phyloP scores from a whole-genome alignment of 1,140 invertebrate species.

The Armadillidium nasatum region DNA sequence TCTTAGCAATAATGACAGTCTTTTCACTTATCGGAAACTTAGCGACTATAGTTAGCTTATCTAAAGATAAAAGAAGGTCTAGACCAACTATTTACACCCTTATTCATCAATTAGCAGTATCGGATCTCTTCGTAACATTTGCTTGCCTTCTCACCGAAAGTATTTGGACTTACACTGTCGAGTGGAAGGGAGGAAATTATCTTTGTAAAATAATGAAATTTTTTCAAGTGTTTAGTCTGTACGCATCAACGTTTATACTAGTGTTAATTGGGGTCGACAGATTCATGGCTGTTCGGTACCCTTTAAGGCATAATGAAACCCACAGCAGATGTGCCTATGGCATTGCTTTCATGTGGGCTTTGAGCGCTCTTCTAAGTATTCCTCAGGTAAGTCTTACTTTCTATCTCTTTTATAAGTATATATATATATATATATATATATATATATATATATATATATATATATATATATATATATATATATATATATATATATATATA shows the following conservation, averaged over 20 bases:
- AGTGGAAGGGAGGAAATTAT: conserved; percentile 70
- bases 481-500: too few relatives aligned
- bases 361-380: conserved; percentile 66
- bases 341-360: conserved; percentile 61
- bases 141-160: conserved; percentile 75
- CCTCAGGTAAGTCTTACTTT: conserved; percentile 64
- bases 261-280: conserved; percentile 76
- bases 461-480: too few relatives aligned
- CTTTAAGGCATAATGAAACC: conserved; percentile 67
- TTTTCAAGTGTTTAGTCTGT: conserved; percentile 72
- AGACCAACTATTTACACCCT: conserved; percentile 66
- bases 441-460: too few relatives aligned
- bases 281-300: conserved; percentile 70
- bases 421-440: too few relatives aligned
- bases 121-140: conserved; percentile 70
- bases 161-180: conserved; percentile 69
- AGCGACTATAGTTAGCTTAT: conserved; percentile 68
- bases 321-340: conserved; percentile 58
- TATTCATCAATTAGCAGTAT: conserved; percentile 64
- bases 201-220: conserved; percentile 77
- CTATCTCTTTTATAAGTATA: too few relatives aligned
- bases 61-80: conserved; percentile 52
- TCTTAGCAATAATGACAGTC: conserved; percentile 63
- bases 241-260: conserved; percentile 75
- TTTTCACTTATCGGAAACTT: conserved; percentile 68